Evolutionary conservation across 2,888 invertebrate species (phyloP), one percentile per base, ranked within the genome.

Genomic region (Pseudococcus jackbeardsleyi): DNA sequence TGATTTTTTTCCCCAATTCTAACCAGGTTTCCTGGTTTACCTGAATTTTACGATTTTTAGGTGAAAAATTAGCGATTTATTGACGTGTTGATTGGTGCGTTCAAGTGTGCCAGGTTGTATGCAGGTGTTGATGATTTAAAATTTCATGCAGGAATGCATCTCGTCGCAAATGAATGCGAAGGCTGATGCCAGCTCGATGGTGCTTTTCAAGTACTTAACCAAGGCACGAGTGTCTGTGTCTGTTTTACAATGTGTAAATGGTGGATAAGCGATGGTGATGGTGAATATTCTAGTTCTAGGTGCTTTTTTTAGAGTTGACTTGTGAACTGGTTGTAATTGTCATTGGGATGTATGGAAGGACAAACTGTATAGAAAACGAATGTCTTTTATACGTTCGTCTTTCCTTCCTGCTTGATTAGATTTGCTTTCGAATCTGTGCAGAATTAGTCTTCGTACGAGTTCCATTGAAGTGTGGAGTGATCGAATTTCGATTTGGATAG

Each of bases 281-380:
- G 26, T 33, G 26, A 33, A 33, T 42, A 42, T 42, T 42, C 42
- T 42, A 42, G 42, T 22, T 22, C 64, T 64, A 64, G 64, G 64
- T 64, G 64, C n/a, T n/a, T n/a, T 64, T 64, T n/a, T n/a, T 19
- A 59, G 48, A 50, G 64, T 64, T 64, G 64, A 64, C 64, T 64
- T 64, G 64, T 64, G 64, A 64, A 64, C 64, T 64, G 64, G 64
- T 64, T 64, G 64, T 64, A 64, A 64, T 64, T 64, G 64, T 64
- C 64, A 64, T 64, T 64, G 64, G 22, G 11, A 11, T 64, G 22
- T 19, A 64, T 19, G 15, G 64, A 64, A 64, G 64, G 64, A 64
- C 64, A 64, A 64, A 64, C 1, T 11, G 64, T 64, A 22, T 64
- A 22, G 64, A 64, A 22, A 22, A 64, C 19, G 64, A 64, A 11